Percentiles rank a stretch among this genome's conserved stretches.
Conservation (phyloP, 30 jellyfish, hydroid and myxozoan species). For the Catostylus mosaicus region DNA sequence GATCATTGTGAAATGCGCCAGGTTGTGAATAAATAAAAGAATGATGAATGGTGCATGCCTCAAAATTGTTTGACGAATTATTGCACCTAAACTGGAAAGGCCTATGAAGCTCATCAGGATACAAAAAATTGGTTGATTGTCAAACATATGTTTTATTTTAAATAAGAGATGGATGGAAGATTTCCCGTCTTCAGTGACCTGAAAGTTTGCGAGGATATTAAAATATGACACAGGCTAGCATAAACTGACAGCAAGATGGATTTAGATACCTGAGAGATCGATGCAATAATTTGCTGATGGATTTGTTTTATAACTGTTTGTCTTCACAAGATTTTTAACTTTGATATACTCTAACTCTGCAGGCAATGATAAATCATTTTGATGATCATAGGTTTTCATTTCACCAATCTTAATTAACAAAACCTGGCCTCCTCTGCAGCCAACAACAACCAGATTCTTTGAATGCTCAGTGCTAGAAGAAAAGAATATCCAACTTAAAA, state of each 20-base stretch:
- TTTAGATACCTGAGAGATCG: slow-evolving; percentile 48
- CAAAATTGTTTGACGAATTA: no score
- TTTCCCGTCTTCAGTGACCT: no score
- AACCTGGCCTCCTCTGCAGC: slow-evolving; percentile 70
- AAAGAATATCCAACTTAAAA: not conserved
- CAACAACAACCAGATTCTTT: slow-evolving; percentile 28
- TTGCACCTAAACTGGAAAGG: no score
- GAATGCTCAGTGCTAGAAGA: slow-evolving; percentile 20
- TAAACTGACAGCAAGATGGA: not conserved
- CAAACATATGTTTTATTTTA: no score
- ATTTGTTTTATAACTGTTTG: slow-evolving; percentile 8
- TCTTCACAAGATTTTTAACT: slow-evolving; percentile 4
- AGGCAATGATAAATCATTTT: slow-evolving; percentile 57
- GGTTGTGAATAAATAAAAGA: no score
- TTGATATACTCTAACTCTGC: slow-evolving; percentile 49
- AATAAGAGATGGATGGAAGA: no score
- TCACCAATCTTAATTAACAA: slow-evolving; percentile 54
- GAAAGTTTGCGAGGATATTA: no score
- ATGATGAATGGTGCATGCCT: no score
- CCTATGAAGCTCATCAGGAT: no score
- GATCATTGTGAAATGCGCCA: no score
- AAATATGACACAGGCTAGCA: slow-evolving; percentile 1
- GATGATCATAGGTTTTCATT: slow-evolving; percentile 51
- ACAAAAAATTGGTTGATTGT: no score
- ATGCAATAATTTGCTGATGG: slow-evolving; percentile 35